Percentiles rank a stretch among this genome's conserved stretches.
phyloP scores from a whole-genome alignment of 2,888 invertebrate species.

The Alviniconcha strummeri region DNA sequence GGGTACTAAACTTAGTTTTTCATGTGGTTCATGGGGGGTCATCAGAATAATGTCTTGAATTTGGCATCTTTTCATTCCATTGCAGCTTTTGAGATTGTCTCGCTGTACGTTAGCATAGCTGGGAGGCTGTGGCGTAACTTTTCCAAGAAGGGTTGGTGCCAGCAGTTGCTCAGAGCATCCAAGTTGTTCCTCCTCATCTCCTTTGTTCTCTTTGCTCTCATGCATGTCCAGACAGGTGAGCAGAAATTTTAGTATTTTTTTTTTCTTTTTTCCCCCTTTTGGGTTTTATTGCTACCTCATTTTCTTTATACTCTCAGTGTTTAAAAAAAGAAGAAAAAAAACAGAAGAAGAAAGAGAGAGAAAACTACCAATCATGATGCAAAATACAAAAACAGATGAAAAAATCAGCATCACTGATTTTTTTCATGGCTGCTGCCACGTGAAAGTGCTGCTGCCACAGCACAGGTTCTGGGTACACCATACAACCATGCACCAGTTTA shows the following conservation, averaged over 20 bases:
- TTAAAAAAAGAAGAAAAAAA: background rate
- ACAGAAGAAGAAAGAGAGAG: background rate
- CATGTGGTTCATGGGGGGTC: no score
- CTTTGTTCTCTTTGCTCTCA: conserved; percentile 13
- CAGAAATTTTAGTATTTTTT: background rate
- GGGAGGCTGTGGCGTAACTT: background rate
- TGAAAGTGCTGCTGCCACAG: no score
- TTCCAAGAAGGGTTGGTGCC: conserved; percentile 29
- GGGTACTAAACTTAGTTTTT: no score
- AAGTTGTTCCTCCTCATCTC: conserved; percentile 26
- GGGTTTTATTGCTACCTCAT: background rate
- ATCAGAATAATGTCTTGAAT: no score
- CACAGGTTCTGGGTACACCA: no score
- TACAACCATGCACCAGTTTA: no score
- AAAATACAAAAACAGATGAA: no score
- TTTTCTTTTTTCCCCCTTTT: background rate
- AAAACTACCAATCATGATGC: no score
- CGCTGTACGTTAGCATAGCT: conserved; percentile 9
- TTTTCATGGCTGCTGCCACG: no score
- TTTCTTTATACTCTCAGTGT: background rate
- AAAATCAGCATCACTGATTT: no score
- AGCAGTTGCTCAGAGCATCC: conserved; percentile 15
- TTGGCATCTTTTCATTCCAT: no score
- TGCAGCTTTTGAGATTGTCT: background rate
- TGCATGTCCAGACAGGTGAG: conserved; percentile 29